Evolutionary conservation across 2,797 vertebrate genomes (phyloP).

Genomic region (Aulostomus chinensis): DNA sequence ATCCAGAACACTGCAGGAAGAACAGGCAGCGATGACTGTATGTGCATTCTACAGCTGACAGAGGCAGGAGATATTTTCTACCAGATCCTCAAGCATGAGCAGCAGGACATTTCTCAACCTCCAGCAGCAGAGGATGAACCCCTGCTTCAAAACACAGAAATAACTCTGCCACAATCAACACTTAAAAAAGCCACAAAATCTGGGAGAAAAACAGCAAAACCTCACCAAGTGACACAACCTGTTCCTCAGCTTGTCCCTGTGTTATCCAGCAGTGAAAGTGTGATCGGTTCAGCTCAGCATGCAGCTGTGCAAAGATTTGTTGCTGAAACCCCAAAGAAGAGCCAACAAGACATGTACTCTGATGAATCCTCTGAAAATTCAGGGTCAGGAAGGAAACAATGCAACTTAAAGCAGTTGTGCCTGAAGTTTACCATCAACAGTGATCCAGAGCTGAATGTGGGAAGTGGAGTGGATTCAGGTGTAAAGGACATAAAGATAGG

Average conservation of each 20-base stretch:
- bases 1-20: constrained; percentile 15
- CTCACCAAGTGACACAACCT: no score
- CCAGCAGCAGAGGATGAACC: neutral
- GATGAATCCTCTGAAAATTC: constrained; percentile 22
- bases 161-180: neutral
- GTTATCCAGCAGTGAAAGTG: neutral
- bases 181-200: neutral
- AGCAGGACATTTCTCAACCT: rapidly evolving
- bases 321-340: constrained; percentile 34
- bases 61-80: constrained; percentile 89
- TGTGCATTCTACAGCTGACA: constrained; percentile 86
- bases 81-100: constrained; percentile 73
- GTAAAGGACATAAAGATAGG: neutral
- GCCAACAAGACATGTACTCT: rapidly evolving
- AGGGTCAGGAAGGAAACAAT: neutral
- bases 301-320: neutral
- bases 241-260: neutral
- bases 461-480: rapidly evolving
- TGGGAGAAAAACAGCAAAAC: neutral
- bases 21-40: constrained; percentile 5
- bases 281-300: constrained; percentile 1
- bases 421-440: constrained; percentile 44
- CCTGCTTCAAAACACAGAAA: no score
- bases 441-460: neutral
- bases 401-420: neutral